These are phyloP conservation scores for Saxicola maurus DNA, from an alignment of 2,797 vertebrate species.

Conservation along the genomic window DNA sequence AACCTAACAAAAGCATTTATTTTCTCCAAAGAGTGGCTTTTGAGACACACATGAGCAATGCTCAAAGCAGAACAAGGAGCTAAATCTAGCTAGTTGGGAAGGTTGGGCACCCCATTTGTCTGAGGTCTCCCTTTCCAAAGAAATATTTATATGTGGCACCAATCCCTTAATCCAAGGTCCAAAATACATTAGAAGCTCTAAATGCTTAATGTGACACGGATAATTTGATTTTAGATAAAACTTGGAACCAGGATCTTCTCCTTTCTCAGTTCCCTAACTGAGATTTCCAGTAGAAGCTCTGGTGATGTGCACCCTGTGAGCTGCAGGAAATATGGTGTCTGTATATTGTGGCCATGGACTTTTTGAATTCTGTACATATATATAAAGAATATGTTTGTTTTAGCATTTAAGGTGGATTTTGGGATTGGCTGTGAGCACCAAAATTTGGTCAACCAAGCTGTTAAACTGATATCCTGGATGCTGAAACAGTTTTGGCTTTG, in stretches of 20 bases:
- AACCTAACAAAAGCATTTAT: not conserved
- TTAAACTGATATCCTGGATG: not conserved
- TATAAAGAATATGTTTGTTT: not conserved
- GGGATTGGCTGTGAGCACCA: accelerated
- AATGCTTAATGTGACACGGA: not conserved
- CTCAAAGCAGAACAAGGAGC: not conserved
- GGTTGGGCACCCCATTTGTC: not conserved
- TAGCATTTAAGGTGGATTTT: not conserved
- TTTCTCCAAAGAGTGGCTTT: not conserved
- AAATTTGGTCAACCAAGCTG: not conserved
- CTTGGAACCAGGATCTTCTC: not conserved
- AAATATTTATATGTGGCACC: not conserved
- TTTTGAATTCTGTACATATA: not conserved
- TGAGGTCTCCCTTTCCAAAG: not conserved
- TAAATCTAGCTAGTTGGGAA: not conserved
- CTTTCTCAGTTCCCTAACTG: not conserved
- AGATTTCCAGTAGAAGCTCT: not conserved
- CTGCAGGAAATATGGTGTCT: not conserved
- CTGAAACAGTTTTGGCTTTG: not conserved
- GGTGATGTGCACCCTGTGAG: not conserved
- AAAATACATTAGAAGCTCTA: not conserved
- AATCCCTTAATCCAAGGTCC: not conserved
- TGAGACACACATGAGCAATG: accelerated
- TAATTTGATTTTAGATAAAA: not conserved
- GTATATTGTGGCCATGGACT: accelerated